Percentiles rank a stretch among this genome's conserved stretches.
Evolutionary conservation across 2,797 vertebrate genomes (phyloP).

Genomic region (Sebastes aleutianus): DNA sequence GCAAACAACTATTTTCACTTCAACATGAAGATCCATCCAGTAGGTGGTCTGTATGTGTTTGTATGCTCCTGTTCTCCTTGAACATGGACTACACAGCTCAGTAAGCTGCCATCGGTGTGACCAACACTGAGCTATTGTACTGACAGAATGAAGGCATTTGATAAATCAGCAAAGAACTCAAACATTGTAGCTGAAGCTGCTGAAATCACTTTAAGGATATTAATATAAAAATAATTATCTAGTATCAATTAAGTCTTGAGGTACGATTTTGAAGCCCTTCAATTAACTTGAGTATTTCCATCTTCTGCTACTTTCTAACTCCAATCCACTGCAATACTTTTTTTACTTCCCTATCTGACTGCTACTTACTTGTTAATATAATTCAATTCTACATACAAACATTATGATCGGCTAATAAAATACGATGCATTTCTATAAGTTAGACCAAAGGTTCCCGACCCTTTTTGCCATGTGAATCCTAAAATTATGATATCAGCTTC

Average conservation of each 20-base stretch:
- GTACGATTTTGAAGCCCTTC: not conserved
- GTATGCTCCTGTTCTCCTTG: not conserved
- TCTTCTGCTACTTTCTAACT: not conserved
- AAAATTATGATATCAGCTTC: not conserved
- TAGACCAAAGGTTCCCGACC: no score
- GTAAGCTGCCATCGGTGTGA: no score
- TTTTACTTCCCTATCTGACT: not conserved
- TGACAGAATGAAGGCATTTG: not conserved
- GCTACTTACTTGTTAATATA: not conserved
- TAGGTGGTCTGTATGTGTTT: not conserved
- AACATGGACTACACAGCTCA: no score
- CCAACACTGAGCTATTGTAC: no score
- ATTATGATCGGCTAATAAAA: no score
- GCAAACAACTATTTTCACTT: slow-evolving; percentile 6
- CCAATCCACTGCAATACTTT: not conserved
- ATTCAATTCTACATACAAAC: no score
- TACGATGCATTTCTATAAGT: no score
- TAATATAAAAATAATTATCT: not conserved
- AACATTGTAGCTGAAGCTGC: not conserved
- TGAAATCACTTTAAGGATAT: not conserved
- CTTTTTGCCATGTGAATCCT: no score
- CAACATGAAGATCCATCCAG: not conserved
- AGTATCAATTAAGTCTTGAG: not conserved
- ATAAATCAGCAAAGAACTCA: not conserved
- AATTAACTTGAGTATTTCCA: not conserved